phyloP scores from a whole-genome alignment of 1,140 invertebrate genomes.

The Hycleus cichorii region DNA sequence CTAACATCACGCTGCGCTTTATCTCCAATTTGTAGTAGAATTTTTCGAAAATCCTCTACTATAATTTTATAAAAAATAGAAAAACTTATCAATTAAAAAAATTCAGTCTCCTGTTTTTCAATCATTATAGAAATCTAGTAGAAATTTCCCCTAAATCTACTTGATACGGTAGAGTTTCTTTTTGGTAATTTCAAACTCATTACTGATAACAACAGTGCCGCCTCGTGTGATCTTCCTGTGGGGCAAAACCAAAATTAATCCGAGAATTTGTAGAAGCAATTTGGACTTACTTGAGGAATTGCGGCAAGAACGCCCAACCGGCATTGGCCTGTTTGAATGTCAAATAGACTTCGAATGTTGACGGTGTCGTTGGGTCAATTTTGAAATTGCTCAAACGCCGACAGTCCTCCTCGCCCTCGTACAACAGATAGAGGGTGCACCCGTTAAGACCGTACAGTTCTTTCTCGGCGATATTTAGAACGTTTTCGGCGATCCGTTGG shows the following conservation, averaged over 20 bases:
- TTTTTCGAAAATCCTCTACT: background rate
- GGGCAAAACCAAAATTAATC: constrained; percentile 18
- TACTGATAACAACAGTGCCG: constrained; percentile 36
- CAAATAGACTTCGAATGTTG: constrained; percentile 80
- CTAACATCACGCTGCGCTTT: constrained; percentile 20
- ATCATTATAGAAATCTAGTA: background rate
- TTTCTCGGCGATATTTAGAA: constrained; percentile 69
- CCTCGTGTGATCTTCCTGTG: constrained; percentile 37
- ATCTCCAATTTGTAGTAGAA: background rate
- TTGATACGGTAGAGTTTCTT: constrained; percentile 29
- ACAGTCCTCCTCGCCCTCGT: constrained; percentile 52
- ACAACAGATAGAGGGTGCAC: constrained; percentile 70
- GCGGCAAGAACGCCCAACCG: constrained; percentile 74
- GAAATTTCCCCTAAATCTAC: background rate
- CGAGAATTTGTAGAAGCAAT: background rate
- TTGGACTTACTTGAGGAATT: constrained; percentile 50
- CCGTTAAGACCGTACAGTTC: constrained; percentile 77
- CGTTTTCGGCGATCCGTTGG: constrained; percentile 64
- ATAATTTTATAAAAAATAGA: constrained; percentile 12
- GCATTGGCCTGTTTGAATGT: constrained; percentile 76
- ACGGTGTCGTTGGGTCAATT: constrained; percentile 72
- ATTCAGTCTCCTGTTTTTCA: background rate
- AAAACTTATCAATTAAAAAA: constrained; percentile 5
- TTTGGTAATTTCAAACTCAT: constrained; percentile 35
- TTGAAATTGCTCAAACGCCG: constrained; percentile 60